Evolutionary conservation across 1,140 invertebrate genomes (phyloP).

Genomic region (Bradysia coprophila): DNA sequence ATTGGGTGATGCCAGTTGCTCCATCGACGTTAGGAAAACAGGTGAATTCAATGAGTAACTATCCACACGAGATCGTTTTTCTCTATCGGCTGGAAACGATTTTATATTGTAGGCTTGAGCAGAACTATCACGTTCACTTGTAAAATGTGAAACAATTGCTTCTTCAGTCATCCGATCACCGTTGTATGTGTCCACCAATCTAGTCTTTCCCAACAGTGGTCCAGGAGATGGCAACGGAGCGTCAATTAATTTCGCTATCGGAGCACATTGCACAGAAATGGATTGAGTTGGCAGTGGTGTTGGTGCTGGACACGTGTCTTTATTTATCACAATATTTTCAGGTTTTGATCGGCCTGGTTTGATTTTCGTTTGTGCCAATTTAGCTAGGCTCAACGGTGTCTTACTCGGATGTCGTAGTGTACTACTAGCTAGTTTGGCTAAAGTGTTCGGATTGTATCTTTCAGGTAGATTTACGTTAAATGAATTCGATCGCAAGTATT

Average conservation of each 20-base stretch:
- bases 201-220: constrained; percentile 56
- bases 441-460: constrained; percentile 22
- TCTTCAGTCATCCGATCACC: background rate
- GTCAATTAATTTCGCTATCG: constrained; percentile 29
- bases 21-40: background rate
- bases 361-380: constrained; percentile 17
- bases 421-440: constrained; percentile 22
- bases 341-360: background rate
- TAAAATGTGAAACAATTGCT: background rate
- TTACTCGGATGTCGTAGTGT: constrained; percentile 15
- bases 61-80: background rate
- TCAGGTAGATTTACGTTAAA: constrained; percentile 32
- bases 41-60: background rate
- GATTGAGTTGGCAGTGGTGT: constrained; percentile 1
- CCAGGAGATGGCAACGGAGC: constrained; percentile 53
- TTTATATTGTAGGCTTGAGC: no score
- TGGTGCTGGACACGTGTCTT: background rate
- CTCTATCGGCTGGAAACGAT: background rate
- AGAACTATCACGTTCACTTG: background rate
- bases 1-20: background rate
- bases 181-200: constrained; percentile 40
- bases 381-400: constrained; percentile 18
- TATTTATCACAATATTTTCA: constrained; percentile 26
- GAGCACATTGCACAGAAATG: constrained; percentile 7
- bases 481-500: constrained; percentile 27